These are phyloP conservation scores for Sebastiscus albofasciatus DNA, from an alignment of 2,797 vertebrate species.

Conservation along the genomic window DNA sequence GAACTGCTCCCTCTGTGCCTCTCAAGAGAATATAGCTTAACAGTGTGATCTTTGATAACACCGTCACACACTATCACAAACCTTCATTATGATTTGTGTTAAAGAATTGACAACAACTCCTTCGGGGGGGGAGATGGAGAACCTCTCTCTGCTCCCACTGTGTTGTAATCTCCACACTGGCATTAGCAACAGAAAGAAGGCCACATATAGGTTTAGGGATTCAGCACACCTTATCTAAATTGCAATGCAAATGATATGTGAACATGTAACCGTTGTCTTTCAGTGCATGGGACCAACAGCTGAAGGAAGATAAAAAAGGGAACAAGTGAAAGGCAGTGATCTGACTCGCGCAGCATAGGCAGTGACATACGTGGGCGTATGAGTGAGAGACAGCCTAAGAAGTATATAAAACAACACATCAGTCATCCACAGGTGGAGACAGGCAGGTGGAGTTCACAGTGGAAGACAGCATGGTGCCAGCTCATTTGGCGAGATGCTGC, in stretches of 20 bases:
- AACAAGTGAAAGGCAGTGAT: slow-evolving; percentile 68
- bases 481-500: slow-evolving; percentile 55
- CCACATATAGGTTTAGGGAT: slow-evolving; percentile 8
- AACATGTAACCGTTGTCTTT: slow-evolving; percentile 6
- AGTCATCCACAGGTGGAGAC: slow-evolving; percentile 69
- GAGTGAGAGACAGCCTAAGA: slow-evolving; percentile 63
- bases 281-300: slow-evolving; percentile 3
- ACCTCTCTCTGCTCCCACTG: background rate
- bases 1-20: slow-evolving; percentile 17
- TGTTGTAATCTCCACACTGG: slow-evolving; percentile 25
- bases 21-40: slow-evolving; percentile 64
- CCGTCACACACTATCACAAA: slow-evolving; percentile 84
- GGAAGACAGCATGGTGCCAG: slow-evolving; percentile 45
- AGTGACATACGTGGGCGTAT: slow-evolving; percentile 61
- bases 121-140: slow-evolving; percentile 69
- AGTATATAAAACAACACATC: slow-evolving; percentile 67
- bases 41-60: slow-evolving; percentile 86
- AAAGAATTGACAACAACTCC: slow-evolving; percentile 45
- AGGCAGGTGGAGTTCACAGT: slow-evolving; percentile 60
- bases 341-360: slow-evolving; percentile 67
- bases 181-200: slow-evolving; percentile 18
- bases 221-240: slow-evolving; percentile 30
- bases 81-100: slow-evolving; percentile 85
- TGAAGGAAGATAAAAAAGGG: slow-evolving; percentile 43
- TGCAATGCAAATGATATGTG: slow-evolving; percentile 45